Conservation (phyloP, 1,140 invertebrate species). For the Macrocentrus cingulum region DNA sequence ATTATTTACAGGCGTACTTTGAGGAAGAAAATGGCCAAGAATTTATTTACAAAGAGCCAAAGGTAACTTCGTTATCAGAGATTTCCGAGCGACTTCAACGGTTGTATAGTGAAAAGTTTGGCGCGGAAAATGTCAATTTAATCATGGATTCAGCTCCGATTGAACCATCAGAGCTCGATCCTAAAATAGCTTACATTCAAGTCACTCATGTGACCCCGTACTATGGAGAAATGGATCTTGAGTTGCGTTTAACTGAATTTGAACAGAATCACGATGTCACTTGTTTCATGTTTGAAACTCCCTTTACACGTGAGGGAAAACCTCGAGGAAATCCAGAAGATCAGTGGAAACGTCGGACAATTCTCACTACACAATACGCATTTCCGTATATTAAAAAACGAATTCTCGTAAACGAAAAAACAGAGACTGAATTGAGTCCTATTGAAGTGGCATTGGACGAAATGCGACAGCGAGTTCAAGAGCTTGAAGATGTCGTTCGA, state of each 20-base stretch:
- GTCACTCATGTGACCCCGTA: slow-evolving; percentile 84
- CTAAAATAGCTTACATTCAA: slow-evolving; percentile 87
- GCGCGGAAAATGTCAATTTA: slow-evolving; percentile 80
- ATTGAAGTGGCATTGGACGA: slow-evolving; percentile 94
- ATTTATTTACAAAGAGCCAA: slow-evolving; percentile 95
- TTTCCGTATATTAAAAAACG: slow-evolving; percentile 93
- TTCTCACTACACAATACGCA: slow-evolving; percentile 80
- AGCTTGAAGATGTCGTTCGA: slow-evolving; percentile 82
- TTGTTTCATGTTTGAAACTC: slow-evolving; percentile 90
- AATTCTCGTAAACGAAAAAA: slow-evolving; percentile 72
- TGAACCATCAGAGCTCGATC: slow-evolving; percentile 73
- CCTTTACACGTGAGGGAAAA: slow-evolving; percentile 83
- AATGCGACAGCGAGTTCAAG: slow-evolving; percentile 81
- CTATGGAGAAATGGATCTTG: slow-evolving; percentile 71
- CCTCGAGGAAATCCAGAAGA: slow-evolving; percentile 80
- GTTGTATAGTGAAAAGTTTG: slow-evolving; percentile 85
- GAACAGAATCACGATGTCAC: slow-evolving; percentile 85
- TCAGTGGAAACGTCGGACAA: slow-evolving; percentile 84
- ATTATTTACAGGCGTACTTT: slow-evolving; percentile 74
- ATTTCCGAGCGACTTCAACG: slow-evolving; percentile 82
- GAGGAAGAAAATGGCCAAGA: slow-evolving; percentile 90
- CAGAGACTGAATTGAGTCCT: slow-evolving; percentile 79
- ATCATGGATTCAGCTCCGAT: slow-evolving; percentile 91
- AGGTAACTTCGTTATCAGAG: slow-evolving; percentile 89
- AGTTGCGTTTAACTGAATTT: slow-evolving; percentile 73